Percentiles rank a stretch among this genome's conserved stretches.
Conservation (phyloP, 2,113 vertebrate genomes). For the Silurus asotus region DNA sequence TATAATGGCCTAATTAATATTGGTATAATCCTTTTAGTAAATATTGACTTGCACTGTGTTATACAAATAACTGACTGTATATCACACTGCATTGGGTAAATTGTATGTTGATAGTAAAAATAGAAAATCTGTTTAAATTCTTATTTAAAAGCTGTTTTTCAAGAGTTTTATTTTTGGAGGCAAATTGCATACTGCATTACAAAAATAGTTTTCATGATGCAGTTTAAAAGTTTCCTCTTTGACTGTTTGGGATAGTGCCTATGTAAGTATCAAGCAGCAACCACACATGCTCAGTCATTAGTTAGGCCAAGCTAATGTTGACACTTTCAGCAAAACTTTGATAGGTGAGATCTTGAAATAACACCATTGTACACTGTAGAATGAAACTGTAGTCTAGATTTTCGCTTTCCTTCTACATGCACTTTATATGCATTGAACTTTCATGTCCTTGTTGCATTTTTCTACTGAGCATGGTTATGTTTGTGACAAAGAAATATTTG, state of each 20-base stretch:
- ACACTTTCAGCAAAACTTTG: slow-evolving; percentile 29
- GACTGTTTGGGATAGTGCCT: slow-evolving; percentile 36
- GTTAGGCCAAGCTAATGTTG: slow-evolving; percentile 27
- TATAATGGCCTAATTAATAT: background rate
- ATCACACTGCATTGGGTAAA: background rate
- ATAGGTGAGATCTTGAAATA: background rate
- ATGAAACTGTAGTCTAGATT: background rate
- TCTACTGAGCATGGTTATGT: no score
- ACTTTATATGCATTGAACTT: background rate
- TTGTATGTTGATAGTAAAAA: background rate
- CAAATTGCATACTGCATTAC: background rate
- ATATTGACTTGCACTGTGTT: background rate
- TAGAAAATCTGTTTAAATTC: background rate
- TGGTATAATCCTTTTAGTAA: background rate
- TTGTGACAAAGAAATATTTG: no score
- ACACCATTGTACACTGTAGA: background rate
- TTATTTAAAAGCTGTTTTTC: background rate
- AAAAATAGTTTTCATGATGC: background rate
- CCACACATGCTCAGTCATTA: slow-evolving; percentile 34
- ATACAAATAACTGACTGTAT: background rate
- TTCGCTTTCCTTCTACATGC: background rate
- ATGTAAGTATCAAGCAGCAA: slow-evolving; percentile 33
- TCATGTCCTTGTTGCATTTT: background rate
- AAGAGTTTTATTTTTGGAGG: background rate
- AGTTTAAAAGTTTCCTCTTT: slow-evolving; percentile 21